phyloP scores from a whole-genome alignment of 2,113 vertebrate genomes.

The Pterocles orientalis region DNA sequence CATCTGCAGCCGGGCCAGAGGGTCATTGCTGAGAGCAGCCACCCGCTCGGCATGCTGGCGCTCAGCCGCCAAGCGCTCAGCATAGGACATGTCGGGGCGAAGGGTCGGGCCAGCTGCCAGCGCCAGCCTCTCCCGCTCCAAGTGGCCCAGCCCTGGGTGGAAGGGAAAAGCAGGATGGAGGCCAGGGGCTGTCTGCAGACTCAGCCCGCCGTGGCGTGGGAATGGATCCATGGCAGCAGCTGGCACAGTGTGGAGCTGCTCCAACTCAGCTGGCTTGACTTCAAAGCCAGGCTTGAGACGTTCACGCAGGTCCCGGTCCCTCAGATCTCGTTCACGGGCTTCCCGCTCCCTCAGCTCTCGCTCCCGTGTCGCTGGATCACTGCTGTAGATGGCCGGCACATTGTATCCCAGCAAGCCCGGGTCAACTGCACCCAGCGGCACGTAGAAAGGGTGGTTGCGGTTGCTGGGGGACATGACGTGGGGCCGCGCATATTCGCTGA shows the following conservation, averaged over 20 bases:
- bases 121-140: conserved; percentile 79
- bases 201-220: conserved; percentile 76
- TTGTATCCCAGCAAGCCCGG: conserved; percentile 82
- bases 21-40: conserved; percentile 86
- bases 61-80: conserved; percentile 77
- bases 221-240: conserved; percentile 81
- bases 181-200: conserved; percentile 81
- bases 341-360: conserved; percentile 79
- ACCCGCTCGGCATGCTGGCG: conserved; percentile 83
- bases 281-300: conserved; percentile 94
- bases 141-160: conserved; percentile 76
- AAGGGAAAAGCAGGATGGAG: conserved; percentile 81
- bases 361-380: conserved; percentile 76
- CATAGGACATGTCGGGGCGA: conserved; percentile 79
- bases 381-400: conserved; percentile 81
- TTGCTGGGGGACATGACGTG: conserved; percentile 93
- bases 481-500: conserved; percentile 97
- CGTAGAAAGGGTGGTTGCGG: conserved; percentile 82
- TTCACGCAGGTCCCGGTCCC: conserved; percentile 86
- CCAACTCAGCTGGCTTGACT: conserved; percentile 81
- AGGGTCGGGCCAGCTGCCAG: conserved; percentile 79
- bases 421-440: conserved; percentile 79
- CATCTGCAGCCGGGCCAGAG: conserved; percentile 95
- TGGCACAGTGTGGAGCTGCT: conserved; percentile 77
- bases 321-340: conserved; percentile 81